Base-by-base conservation (phyloP, 1,140 invertebrate species). In the Fopius arisanus region DNA sequence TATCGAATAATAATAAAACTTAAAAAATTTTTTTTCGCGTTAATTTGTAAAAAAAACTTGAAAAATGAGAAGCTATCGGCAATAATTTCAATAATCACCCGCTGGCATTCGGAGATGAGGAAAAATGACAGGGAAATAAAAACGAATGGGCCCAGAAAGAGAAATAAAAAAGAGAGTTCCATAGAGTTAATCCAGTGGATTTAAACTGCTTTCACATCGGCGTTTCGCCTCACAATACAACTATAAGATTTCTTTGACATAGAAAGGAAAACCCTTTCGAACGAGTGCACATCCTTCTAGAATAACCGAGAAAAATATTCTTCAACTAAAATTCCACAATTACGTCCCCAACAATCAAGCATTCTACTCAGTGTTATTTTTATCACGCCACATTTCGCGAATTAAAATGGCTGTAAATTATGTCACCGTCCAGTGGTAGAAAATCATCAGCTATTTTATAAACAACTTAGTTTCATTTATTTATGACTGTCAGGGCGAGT, bases 161-260 rank as follows among this genome's bases (percentile, higher is more conserved):
- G 48, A 33, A 10, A 59, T 70, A 67, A 76, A 73, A 69, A 76
- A 75, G 73, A 75, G 74, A 72, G 67, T 73, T 76, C 41, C 71
- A 75, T 69, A 43, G 23, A 51, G 70, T 31, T 72, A 78, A 76
- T 75, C 75, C 76, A 73, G 77, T 4, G 29, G 4, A 31, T 75
- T 76, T 77, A 54, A 77, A 74, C 81, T 78, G 81, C 81, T 82
- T 82, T 82, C 81, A 82, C 81, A 77, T 79, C 69, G 75, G 72
- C 78, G 70, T 82, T 82, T 81, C 78, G 77, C 79, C 76, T 77
- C 54, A 70, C 65, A 33, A 54, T 80, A 81, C 29, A 72, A 73
- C 76, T 73, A 72, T 74, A 77, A 74, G 78, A 81, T 81, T 81
- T 82, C 80, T 81, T 81, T 80, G 79, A 81, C 79, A 81, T 80